phyloP scores from a whole-genome alignment of 2,888 invertebrate genomes.

The Cactoblastis cactorum region DNA sequence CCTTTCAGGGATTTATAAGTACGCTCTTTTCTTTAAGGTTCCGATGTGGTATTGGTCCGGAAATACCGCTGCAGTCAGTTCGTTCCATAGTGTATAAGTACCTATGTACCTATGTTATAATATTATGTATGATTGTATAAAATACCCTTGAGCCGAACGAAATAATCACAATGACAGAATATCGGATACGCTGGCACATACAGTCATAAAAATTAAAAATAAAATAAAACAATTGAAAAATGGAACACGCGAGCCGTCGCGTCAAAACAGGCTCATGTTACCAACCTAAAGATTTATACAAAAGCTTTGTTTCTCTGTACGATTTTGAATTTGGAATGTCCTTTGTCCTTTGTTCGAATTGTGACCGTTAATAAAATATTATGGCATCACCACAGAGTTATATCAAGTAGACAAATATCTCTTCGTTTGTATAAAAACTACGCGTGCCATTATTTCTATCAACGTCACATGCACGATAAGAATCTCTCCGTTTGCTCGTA shows the following conservation, averaged over 20 bases:
- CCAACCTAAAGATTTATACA: conserved; percentile 25
- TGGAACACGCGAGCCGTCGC: conserved; percentile 27
- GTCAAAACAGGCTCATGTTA: conserved; percentile 39
- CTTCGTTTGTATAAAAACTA: too few relatives aligned
- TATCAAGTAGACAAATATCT: too few relatives aligned
- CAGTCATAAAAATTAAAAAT: conserved; percentile 4
- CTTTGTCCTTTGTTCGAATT: conserved; percentile 42
- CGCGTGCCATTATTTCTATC: too few relatives aligned
- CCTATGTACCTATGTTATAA: too few relatives aligned
- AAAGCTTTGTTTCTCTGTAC: conserved; percentile 30
- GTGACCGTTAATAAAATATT: conserved; percentile 31
- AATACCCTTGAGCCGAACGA: background rate
- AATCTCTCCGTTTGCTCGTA: too few relatives aligned
- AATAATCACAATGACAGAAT: conserved; percentile 7
- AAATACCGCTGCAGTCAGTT: too few relatives aligned
- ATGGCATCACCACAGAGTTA: conserved; percentile 24
- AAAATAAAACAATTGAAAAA: conserved; percentile 28
- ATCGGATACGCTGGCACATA: conserved; percentile 22
- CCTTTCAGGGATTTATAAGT: too few relatives aligned
- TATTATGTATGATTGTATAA: background rate
- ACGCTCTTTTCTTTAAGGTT: too few relatives aligned
- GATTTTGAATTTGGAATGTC: conserved; percentile 35
- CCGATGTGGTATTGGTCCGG: too few relatives aligned
- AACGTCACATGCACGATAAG: too few relatives aligned
- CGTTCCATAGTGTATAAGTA: too few relatives aligned